A percentile compares a stretch with the other conserved stretches of the same genome.
These are phyloP conservation scores for Lepus americanus DNA, from an alignment of 2,113 vertebrate genomes.

Conservation along the genomic window DNA sequence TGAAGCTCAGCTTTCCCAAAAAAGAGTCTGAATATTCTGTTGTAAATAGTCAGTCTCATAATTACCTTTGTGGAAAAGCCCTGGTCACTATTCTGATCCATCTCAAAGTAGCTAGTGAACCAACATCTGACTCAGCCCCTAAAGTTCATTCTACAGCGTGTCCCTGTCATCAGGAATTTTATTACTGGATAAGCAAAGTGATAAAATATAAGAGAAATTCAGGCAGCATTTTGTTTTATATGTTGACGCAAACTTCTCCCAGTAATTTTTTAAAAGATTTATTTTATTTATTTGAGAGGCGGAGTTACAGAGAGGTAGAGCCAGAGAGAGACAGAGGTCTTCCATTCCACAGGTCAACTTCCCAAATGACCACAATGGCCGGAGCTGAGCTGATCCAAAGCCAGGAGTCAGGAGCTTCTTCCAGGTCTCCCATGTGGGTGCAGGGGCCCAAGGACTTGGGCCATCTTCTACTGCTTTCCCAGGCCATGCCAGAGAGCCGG, in stretches of 20 bases:
- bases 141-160: neutral
- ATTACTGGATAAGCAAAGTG: neutral
- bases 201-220: slow-evolving; percentile 43
- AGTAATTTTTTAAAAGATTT: neutral
- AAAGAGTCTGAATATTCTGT: slow-evolving; percentile 30
- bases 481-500: no score
- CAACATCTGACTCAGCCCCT: neutral
- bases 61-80: slow-evolving; percentile 41
- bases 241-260: neutral
- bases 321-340: no score
- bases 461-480: no score
- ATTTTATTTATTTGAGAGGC: no score
- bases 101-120: neutral
- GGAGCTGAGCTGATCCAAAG: no score
- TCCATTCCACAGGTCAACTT: no score
- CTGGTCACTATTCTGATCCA: slow-evolving; percentile 37
- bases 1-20: neutral
- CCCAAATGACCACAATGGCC: no score
- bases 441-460: no score
- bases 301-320: no score
- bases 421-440: no score
- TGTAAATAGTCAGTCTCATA: slow-evolving; percentile 41
- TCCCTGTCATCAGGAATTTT: neutral
- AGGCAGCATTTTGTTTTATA: neutral
- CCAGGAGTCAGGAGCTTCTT: no score